Evolutionary conservation across 2,113 vertebrate species (phyloP).

Genomic region (Toxotes jaculatrix): DNA sequence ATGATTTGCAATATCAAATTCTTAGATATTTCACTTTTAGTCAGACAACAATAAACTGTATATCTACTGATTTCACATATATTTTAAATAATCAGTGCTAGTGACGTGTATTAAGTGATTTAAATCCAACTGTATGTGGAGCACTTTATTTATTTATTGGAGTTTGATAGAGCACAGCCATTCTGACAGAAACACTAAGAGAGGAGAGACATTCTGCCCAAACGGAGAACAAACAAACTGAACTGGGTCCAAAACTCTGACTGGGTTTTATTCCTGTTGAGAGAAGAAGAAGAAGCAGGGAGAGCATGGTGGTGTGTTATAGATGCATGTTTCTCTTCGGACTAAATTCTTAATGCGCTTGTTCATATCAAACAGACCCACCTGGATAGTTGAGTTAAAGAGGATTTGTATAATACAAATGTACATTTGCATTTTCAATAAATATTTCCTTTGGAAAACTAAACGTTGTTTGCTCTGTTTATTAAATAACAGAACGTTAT

Average conservation of each 20-base stretch:
- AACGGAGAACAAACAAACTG: background rate
- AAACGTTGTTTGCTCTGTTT: background rate
- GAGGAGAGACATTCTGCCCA: conserved; percentile 1
- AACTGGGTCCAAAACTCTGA: conserved; percentile 9
- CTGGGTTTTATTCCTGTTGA: conserved; percentile 1
- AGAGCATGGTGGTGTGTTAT: background rate
- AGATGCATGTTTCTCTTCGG: conserved; percentile 37
- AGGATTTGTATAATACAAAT: conserved; percentile 79
- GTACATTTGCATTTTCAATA: conserved; percentile 85
- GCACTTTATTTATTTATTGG: conserved; percentile 87
- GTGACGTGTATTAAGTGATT: conserved; percentile 61
- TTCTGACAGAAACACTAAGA: conserved; percentile 35
- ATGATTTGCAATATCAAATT: conserved; percentile 59
- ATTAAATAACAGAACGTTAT: background rate
- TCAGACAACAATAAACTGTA: conserved; percentile 64
- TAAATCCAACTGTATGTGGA: conserved; percentile 75
- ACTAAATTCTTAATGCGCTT: conserved; percentile 23
- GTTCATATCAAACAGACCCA: conserved; percentile 33
- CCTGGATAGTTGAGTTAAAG: conserved; percentile 41
- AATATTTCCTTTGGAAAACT: conserved; percentile 66
- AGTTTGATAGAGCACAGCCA: conserved; percentile 66
- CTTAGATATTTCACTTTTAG: conserved; percentile 68
- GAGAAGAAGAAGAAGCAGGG: background rate
- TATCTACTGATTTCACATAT: conserved; percentile 57
- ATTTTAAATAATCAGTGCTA: conserved; percentile 60